Evolutionary conservation across 1,140 invertebrate species (phyloP).

Genomic region (Ylistrum balloti): DNA sequence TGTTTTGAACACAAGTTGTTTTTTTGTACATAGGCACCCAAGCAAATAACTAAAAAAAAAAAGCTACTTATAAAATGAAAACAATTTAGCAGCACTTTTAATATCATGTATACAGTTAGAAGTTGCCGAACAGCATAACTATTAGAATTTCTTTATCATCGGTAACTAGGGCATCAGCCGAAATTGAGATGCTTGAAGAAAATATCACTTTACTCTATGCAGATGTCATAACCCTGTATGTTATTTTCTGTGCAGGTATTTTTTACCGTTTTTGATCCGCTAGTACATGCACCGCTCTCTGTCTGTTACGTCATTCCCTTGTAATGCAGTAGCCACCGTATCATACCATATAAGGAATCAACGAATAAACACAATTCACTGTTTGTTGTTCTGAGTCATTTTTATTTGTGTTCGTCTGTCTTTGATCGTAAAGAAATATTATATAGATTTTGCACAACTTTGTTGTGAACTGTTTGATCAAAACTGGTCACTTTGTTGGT

Average conservation of each 20-base stretch:
- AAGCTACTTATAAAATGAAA: not conserved
- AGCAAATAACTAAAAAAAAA: not conserved
- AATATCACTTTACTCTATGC: constrained; percentile 20
- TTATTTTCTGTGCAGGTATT: constrained; percentile 23
- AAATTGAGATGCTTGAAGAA: not conserved
- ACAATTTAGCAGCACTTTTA: not conserved
- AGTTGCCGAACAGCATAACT: not conserved
- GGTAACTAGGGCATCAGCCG: not conserved
- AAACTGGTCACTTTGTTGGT: too few species aligned
- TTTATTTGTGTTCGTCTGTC: too few species aligned
- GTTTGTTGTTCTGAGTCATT: not conserved
- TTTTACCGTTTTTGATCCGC: not conserved
- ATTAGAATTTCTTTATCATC: not conserved
- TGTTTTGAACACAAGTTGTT: not conserved
- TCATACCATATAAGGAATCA: constrained; percentile 5
- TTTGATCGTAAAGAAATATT: too few species aligned
- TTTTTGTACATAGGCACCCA: not conserved
- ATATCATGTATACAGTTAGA: not conserved
- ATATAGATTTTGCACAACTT: too few species aligned
- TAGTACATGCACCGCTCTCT: not conserved
- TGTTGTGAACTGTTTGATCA: too few species aligned
- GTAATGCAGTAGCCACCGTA: not conserved
- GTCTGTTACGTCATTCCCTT: not conserved
- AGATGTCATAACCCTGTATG: constrained; percentile 32
- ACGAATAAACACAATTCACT: constrained; percentile 19